Evolutionary conservation across 2,113 vertebrate species (phyloP), one percentile per base, ranked within the genome.

Genomic region (Peromyscus leucopus): DNA sequence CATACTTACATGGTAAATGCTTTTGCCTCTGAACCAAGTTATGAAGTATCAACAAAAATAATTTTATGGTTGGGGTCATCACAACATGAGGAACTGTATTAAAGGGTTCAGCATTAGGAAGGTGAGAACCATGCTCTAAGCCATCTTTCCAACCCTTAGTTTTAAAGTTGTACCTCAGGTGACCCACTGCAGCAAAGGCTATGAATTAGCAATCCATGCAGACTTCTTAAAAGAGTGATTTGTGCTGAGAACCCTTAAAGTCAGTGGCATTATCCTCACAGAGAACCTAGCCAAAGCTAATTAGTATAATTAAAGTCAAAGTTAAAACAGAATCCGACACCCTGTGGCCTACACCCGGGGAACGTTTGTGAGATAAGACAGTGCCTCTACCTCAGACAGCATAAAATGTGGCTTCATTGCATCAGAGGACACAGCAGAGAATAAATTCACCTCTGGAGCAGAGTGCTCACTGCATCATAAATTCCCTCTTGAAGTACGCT

Each of bases 391-490:
- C 51, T n/a, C 31, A 89, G 92, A 80, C 12, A 51, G 63, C 46
- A 87, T 87, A 31, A 83, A 92, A 78, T 46, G 36, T 42, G n/a
- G 46, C 39, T 91, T 57, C 48, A 12, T 67, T 65, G n/a, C 31
- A 89, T 51, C 9, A 17, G 72, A 83, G 85, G 61, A 91, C 4
- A 11, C 0, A 4, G 24, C 2, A 82, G 76, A 94, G 51, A 90
- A 79, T 80, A 83, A 63, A 96, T 92, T 92, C 74, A 63, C 84
- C 90, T 93, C 79, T 31, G 79, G 95, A 78, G 13, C 39, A 33
- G 55, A 94, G 89, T 65, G 80, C 85, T 76, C 65, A 86, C 72
- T 33, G 33, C 71, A 5, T 26, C 59, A 63, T 94, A 83, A 92
- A 89, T 96, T 94, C 57, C 28, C 90, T 67, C 76, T 71, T 19